Conservation (phyloP, 2,797 vertebrate species). For the Muscicapa striata region DNA sequence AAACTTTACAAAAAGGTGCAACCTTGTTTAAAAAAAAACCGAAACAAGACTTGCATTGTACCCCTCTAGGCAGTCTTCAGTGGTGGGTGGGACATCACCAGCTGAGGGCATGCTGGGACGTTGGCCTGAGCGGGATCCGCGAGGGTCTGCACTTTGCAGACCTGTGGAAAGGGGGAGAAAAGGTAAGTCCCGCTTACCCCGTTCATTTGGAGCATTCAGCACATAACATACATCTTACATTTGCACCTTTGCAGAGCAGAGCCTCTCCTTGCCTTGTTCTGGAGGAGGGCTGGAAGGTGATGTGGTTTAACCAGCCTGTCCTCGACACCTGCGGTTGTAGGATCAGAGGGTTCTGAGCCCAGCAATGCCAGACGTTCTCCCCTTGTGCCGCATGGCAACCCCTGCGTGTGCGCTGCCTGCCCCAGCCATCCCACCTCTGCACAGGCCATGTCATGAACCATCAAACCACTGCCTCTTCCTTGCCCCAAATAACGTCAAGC, state of each 20-base stretch:
- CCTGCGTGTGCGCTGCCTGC: background rate
- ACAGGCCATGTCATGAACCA: slow-evolving; percentile 57
- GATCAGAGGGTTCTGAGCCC: background rate
- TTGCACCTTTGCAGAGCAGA: slow-evolving; percentile 39
- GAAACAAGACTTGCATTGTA: slow-evolving; percentile 62
- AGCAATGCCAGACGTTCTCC: background rate
- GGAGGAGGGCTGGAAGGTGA: background rate
- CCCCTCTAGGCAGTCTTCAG: slow-evolving; percentile 72
- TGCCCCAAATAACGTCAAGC: background rate
- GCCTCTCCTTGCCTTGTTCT: background rate
- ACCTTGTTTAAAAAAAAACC: slow-evolving; percentile 10
- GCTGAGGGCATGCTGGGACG: slow-evolving; percentile 67
- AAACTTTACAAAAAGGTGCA: slow-evolving; percentile 59
- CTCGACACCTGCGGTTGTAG: background rate
- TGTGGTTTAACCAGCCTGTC: background rate
- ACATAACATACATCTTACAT: slow-evolving; percentile 49
- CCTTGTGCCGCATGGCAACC: slow-evolving; percentile 17
- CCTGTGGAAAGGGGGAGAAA: slow-evolving; percentile 58
- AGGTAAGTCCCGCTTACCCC: slow-evolving; percentile 64
- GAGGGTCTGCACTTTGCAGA: slow-evolving; percentile 68
- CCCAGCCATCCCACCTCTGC: slow-evolving; percentile 27
- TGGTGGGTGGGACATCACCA: slow-evolving; percentile 72
- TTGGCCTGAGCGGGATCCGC: slow-evolving; percentile 63
- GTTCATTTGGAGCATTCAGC: slow-evolving; percentile 51
- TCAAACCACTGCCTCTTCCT: slow-evolving; percentile 25